Conservation (phyloP, 2,797 vertebrate genomes). For the Poeciliopsis gracilis region DNA sequence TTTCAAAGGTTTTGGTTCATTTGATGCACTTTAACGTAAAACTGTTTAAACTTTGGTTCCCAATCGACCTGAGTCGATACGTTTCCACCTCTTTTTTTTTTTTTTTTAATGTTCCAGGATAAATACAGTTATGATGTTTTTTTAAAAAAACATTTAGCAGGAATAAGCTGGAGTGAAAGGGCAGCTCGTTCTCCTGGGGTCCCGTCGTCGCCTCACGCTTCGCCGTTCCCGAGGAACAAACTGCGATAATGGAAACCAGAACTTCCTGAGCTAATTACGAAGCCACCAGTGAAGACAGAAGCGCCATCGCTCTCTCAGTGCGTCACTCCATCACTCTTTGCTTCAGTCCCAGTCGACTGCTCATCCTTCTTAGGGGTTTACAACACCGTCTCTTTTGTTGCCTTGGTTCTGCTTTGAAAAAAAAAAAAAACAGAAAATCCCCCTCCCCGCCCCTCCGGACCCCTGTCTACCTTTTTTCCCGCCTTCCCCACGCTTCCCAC, state of each 20-base stretch:
- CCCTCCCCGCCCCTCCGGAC: too few species aligned
- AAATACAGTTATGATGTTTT: too few species aligned
- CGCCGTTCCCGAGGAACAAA: conserved; percentile 29
- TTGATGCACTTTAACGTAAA: too few species aligned
- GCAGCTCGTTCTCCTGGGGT: neutral
- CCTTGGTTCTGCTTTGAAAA: neutral
- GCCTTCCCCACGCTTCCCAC: conserved; percentile 5
- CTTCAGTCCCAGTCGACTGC: conserved; percentile 2
- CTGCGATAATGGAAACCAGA: conserved; percentile 58
- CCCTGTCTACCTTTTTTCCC: neutral
- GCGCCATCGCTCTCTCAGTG: conserved; percentile 39
- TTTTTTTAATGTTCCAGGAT: neutral
- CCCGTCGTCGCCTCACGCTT: neutral
- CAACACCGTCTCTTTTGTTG: conserved; percentile 4
- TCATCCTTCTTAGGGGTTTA: conserved; percentile 27
- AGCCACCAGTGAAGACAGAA: conserved; percentile 47
- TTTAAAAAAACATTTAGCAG: too few species aligned
- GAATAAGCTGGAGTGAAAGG: neutral
- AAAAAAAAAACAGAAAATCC: neutral
- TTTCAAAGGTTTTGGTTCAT: too few species aligned
- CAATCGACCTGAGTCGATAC: too few species aligned
- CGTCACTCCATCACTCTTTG: conserved; percentile 39
- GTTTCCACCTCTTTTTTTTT: neutral
- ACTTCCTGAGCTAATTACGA: conserved; percentile 38
- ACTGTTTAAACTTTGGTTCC: too few species aligned